A percentile compares a stretch with the other conserved stretches of the same genome.
phyloP scores from a whole-genome alignment of 2,797 vertebrate genomes.

The Morelia viridis region DNA sequence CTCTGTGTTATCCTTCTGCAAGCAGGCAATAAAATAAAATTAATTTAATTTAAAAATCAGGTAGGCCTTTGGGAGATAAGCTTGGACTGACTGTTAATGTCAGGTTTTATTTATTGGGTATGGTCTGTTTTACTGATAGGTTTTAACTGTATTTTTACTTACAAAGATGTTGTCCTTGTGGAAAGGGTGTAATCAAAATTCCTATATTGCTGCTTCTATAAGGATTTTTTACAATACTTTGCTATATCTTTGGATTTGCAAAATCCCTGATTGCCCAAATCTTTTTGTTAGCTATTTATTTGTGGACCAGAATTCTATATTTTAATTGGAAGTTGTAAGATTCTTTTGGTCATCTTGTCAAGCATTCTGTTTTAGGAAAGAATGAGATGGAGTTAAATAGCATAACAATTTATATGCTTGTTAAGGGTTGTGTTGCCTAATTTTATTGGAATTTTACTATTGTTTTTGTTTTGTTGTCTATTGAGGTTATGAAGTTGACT shows the following conservation, averaged over 20 bases:
- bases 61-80: conserved; percentile 2
- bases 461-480: background rate
- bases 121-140: background rate
- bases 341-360: background rate
- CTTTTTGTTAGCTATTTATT: background rate
- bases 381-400: background rate
- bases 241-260: background rate
- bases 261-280: background rate
- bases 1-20: background rate
- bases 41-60: background rate
- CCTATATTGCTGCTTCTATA: background rate
- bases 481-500: background rate
- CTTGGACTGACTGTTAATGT: background rate
- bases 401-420: background rate
- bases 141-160: background rate
- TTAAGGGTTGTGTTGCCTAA: background rate
- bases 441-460: background rate
- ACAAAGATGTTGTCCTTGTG: background rate
- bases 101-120: background rate
- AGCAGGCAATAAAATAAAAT: conserved; percentile 1
- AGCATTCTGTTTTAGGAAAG: background rate
- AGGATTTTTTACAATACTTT: background rate
- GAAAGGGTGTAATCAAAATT: background rate
- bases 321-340: background rate
- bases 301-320: background rate